Base-by-base conservation (phyloP, 2,113 vertebrate species). In the Clinocottus analis region DNA sequence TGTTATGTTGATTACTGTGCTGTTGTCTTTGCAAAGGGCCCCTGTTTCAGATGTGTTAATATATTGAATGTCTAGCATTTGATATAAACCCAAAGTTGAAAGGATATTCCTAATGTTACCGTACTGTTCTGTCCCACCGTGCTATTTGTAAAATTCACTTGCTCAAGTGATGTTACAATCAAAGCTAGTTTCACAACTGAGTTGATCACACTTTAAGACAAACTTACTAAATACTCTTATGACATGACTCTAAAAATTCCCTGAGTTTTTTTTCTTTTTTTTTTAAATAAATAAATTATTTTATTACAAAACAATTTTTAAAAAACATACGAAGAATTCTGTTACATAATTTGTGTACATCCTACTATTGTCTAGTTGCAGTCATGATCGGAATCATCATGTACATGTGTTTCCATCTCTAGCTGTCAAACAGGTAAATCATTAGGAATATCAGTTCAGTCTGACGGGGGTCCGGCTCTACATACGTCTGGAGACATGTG, bases 291-390 rank as follows among this genome's bases (percentile, higher is more conserved):
- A 58, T 58, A 58, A 58, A 58, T 58, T 1, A 0, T 58, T 58
- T 58, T 31, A 58, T 29, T 58, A 29, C 27, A 58, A 58, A 58
- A 27, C 27, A 29, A 58, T 58, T 3, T 39, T 1, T 3, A 29
- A 29, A 58, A 58, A 17, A 58, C 12, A 29, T 29, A 29, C 23
- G 1, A 14, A 25, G 25, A 25, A 55, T 55, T 6, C 4, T 58
- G 12, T 58, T 16, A 31, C 27, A 58, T 11, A 85, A 71, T 69
- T 66, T 78, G 39, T 62, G 4, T 70, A 83, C 47, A 64, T 65
- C 27, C 12, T 37, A 73, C 68, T 65, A 55, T 27, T 58, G 33
- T 61, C 73, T 65, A 35, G 2, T 75, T 49, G 51, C 68, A 76
- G 43, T 67, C 41, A 33, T 66, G 29, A 78, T 68, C 85, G 33